These are phyloP conservation scores for Fragum whitleyi DNA, from an alignment of 2,888 invertebrate species.

Conservation along the genomic window DNA sequence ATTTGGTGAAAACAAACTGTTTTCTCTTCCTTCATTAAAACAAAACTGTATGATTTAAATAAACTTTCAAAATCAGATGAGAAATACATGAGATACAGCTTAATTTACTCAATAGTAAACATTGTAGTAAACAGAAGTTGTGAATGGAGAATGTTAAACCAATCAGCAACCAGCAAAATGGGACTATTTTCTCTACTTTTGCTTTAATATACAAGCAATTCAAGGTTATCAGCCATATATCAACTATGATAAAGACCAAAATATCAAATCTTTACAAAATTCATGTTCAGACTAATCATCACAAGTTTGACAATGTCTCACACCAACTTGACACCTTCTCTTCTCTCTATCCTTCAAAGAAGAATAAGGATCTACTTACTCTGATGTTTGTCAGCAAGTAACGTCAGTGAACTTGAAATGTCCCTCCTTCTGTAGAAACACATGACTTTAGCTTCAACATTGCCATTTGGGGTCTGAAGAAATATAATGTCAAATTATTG, in stretches of 20 bases:
- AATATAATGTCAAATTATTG: conserved; percentile 13
- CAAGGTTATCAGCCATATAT: no score
- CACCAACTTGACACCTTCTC: not conserved
- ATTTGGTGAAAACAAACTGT: no score
- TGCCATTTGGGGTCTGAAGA: conserved; percentile 95
- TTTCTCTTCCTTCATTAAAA: no score
- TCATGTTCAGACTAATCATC: no score
- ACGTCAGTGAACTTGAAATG: conserved; percentile 97
- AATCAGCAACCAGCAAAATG: conserved; percentile 69
- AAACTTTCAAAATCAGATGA: no score
- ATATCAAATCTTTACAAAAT: no score
- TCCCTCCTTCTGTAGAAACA: conserved; percentile 99
- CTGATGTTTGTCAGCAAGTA: conserved; percentile 99
- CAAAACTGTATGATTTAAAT: no score
- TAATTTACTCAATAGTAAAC: conserved; percentile 45
- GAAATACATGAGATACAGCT: not conserved
- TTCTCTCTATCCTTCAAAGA: conserved; percentile 25
- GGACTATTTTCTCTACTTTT: conserved; percentile 73
- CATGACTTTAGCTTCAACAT: conserved; percentile 99
- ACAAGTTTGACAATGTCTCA: no score
- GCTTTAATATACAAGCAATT: not conserved
- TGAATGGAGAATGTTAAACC: conserved; percentile 72
- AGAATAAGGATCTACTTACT: conserved; percentile 80
- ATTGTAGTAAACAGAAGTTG: conserved; percentile 54
- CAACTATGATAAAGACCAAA: no score